Percentiles rank a stretch among this genome's conserved stretches.
Evolutionary conservation across 2,888 invertebrate species (phyloP).

Genomic region (Neocrepidodera transversa): DNA sequence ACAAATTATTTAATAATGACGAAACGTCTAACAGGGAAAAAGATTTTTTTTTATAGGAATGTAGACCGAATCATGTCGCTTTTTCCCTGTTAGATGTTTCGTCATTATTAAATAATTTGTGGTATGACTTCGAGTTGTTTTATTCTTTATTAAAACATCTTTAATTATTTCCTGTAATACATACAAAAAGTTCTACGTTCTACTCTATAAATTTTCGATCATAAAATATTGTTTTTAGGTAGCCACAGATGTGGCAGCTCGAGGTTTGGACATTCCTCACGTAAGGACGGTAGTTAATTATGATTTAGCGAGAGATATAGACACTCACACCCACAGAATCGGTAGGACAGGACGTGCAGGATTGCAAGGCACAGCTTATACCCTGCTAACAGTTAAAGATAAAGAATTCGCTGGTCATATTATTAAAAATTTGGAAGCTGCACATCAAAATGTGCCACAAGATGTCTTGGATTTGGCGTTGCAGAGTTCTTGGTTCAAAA

Average conservation of each 20-base stretch:
- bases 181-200: no score
- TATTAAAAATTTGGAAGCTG: constrained; percentile 91
- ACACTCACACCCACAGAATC: constrained; percentile 90
- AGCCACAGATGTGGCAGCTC: constrained; percentile 73
- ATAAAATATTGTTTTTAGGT: constrained; percentile 49
- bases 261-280: constrained; percentile 97
- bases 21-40: no score
- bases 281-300: constrained; percentile 97
- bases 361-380: constrained; percentile 80
- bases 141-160: no score
- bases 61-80: no score
- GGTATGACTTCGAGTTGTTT: no score
- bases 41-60: no score
- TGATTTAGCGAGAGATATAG: constrained; percentile 96
- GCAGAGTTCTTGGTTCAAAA: constrained; percentile 93
- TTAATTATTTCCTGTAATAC: no score
- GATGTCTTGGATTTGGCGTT: constrained; percentile 90
- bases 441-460: constrained; percentile 90
- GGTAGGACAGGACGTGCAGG: constrained; percentile 71
- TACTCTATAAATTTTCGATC: no score
- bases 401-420: constrained; percentile 97
- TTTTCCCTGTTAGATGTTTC: no score
- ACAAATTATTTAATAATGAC: no score
- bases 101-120: no score
- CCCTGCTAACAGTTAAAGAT: constrained; percentile 85